These are phyloP conservation scores for Epizoanthus fatuus DNA, from an alignment of 92 coral and sea anemone species.

Conservation along the genomic window DNA sequence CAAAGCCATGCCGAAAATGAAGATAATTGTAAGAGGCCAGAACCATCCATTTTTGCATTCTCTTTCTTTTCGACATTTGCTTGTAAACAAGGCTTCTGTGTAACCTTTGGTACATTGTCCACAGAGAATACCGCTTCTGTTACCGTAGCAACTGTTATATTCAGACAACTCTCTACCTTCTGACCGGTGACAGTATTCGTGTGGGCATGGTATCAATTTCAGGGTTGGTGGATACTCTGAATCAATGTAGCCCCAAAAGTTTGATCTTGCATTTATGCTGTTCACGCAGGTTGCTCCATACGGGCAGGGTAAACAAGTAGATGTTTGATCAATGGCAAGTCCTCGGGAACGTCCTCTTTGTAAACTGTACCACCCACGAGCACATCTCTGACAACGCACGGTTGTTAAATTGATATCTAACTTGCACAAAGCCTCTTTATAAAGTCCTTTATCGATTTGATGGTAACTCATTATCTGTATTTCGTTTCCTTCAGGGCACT, in stretches of 20 bases:
- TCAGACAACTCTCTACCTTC: no score
- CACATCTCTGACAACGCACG: slow-evolving; percentile 50
- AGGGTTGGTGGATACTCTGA: slow-evolving; percentile 5
- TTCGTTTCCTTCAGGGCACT: slow-evolving; percentile 35
- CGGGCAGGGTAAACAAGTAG: slow-evolving; percentile 70
- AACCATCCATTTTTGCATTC: slow-evolving; percentile 59
- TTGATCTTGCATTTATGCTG: slow-evolving; percentile 44
- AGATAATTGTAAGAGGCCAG: slow-evolving; percentile 40
- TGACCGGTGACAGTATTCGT: slow-evolving; percentile 55
- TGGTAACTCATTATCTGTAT: background rate
- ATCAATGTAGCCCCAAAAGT: slow-evolving; percentile 62
- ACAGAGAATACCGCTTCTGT: slow-evolving; percentile 66
- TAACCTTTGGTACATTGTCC: slow-evolving; percentile 63
- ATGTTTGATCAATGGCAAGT: background rate
- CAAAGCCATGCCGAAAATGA: slow-evolving; percentile 32
- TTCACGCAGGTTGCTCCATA: slow-evolving; percentile 66
- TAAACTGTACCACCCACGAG: slow-evolving; percentile 47
- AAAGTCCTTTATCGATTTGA: background rate
- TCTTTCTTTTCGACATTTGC: slow-evolving; percentile 39
- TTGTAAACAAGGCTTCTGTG: slow-evolving; percentile 58
- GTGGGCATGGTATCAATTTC: slow-evolving; percentile 62
- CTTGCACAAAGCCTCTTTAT: background rate
- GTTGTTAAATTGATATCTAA: slow-evolving; percentile 25
- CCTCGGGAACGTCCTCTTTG: slow-evolving; percentile 51
- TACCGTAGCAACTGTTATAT: slow-evolving; percentile 65